Evolutionary conservation across 2,113 vertebrate genomes (phyloP), one percentile per base, ranked within the genome.

Genomic region (Cinclus mexicanus): DNA sequence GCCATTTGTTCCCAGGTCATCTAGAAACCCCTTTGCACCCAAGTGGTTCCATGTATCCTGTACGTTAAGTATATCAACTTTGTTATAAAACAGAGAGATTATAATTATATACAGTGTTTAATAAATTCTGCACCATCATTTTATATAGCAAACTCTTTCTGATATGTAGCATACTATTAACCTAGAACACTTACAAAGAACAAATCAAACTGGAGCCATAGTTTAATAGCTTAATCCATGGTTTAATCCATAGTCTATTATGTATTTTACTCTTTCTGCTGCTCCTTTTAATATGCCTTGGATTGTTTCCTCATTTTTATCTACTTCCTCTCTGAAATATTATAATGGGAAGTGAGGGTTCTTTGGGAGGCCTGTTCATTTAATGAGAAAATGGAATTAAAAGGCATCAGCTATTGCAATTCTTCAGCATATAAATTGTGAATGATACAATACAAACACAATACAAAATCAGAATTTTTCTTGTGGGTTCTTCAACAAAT

Each of bases 291-390:
- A 96, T 85, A 91, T 33, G 70, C 31, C 49, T 95, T 96, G 63
- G 70, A 96, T 94, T 96, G 87, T 89, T 93, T 95, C 93, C 92
- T 91, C 70, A 85, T 60, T 90, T 95, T 95, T 87, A 97, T 94
- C 87, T 87, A 61, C 84, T 95, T 95, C 90, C 90, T 93, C 93
- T 96, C 81, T 91, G 61, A 84, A 95, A 84, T 25, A 70, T 46
- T 88, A 60, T 13, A 84, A 65, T 87, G 35, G 81, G 52, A 91
- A 95, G 31, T 14, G 26, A 18, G 3, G 7, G 7, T 0, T 18
- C 72, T 92, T 72, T 42, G 61, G 10, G n/a, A 94, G 19, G 47
- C 29, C 35, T 75, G 89, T 89, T 78, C 7, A 94, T 81, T 91
- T 79, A 82, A 87, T 56, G 26, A 89, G n/a, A 83, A 93, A 84